phyloP scores from a whole-genome alignment of 2,113 vertebrate genomes.

The Pollimyrus isidori region DNA sequence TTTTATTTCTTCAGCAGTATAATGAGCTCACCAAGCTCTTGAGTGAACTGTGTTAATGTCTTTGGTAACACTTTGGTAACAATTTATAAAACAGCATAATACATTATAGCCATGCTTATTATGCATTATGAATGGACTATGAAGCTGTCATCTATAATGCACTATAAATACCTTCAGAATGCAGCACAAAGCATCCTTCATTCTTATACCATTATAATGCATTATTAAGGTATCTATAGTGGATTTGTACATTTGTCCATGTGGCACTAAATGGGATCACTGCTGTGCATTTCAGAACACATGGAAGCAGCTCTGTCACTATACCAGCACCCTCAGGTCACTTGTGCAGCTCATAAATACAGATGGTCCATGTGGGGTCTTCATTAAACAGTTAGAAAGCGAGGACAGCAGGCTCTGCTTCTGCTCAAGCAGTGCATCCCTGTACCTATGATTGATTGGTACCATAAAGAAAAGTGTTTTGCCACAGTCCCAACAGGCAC shows the following conservation, averaged over 20 bases:
- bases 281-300: conserved; percentile 34
- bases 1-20: conserved; percentile 41
- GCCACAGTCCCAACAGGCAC: conserved; percentile 50
- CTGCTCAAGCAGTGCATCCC: conserved; percentile 38
- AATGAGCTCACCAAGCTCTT: conserved; percentile 28
- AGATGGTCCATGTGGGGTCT: conserved; percentile 29
- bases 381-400: conserved; percentile 35
- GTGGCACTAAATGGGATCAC: conserved; percentile 35
- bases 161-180: neutral
- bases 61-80: neutral
- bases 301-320: conserved; percentile 44
- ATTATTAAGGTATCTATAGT: neutral
- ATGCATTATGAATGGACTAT: neutral
- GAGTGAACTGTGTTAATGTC: neutral
- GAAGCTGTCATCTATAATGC: neutral
- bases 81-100: neutral
- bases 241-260: conserved; percentile 46
- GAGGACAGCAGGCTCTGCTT: conserved; percentile 48
- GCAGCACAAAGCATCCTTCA: neutral
- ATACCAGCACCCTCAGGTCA: conserved; percentile 51
- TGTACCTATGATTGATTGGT: conserved; percentile 44
- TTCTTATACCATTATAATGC: neutral
- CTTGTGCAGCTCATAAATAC: conserved; percentile 44
- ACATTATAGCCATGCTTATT: neutral
- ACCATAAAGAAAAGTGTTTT: conserved; percentile 36